Base-by-base conservation (phyloP, 2,888 invertebrate species). In the Caenorhabditis uteleia region DNA sequence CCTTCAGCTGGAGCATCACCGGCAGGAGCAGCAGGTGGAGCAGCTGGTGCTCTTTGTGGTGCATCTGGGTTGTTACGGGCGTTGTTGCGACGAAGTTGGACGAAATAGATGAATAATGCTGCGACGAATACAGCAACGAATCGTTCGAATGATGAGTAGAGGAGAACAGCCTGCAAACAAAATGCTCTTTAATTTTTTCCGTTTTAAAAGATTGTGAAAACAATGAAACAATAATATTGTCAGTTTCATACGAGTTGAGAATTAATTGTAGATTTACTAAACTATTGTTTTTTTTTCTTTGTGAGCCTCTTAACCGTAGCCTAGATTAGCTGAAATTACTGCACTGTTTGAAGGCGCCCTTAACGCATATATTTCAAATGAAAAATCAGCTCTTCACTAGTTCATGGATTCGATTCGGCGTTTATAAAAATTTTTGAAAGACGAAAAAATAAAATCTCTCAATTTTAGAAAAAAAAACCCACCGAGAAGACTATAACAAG, bases 81-180 rank as follows among this genome's bases (percentile, higher is more conserved):
- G 6, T 66, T 55, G 38, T 66, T 55, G 21, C 67, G 42, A 16
- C 67, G 60, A 20, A 67, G 46, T 53, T 67, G 60, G 27, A 67
- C 56, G 40, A 67, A 67, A 36, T 61, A 67, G 39, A 67, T 53
- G 50, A 67, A 67, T 7, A 67, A 45, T 1, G 60, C 60, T 1
- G 57, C 49, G 21, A 34, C 39, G 10, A 67, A 39, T 14, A 67
- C 67, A 3, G 67, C n/a, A 16, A 58, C 49, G 38, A 72, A 69
- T 48, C 72, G 47, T 40, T 72, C 72, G 46, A 72, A 57, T 10
- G 72, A 58, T 14, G 67, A 60, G 50, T 72, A 72, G 16, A 69
- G 54, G 7, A 69, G 47, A 4, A 72, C 53, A 1, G 69, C 60
- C 59, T 66, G 31, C 23, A 55, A 14, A 39, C 10, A 39, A n/a